A percentile compares a stretch with the other conserved stretches of the same genome.
Evolutionary conservation across 2,113 vertebrate genomes (phyloP).

Genomic region (Taurulus bubalis): DNA sequence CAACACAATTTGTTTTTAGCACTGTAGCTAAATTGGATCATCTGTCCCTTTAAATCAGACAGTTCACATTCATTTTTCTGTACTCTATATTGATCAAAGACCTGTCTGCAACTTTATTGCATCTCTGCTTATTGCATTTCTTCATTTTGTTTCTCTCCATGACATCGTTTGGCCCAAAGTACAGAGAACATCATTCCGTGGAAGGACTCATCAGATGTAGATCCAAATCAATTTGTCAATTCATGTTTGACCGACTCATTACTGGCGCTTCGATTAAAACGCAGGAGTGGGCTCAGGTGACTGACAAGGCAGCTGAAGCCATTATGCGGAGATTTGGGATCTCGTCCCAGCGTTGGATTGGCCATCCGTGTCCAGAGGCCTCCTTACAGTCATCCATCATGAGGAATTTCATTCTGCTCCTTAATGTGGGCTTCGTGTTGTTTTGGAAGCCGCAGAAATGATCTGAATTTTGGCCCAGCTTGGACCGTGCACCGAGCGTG

Average conservation of each 20-base stretch:
- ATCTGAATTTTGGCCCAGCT: conserved; percentile 66
- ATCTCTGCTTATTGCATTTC: conserved; percentile 71
- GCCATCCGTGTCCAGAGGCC: conserved; percentile 63
- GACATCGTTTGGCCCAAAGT: conserved; percentile 55
- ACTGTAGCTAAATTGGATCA: conserved; percentile 32
- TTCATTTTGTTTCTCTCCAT: conserved; percentile 57
- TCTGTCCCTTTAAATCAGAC: conserved; percentile 43
- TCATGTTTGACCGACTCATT: conserved; percentile 74
- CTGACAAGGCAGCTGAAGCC: conserved; percentile 81
- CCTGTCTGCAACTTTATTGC: conserved; percentile 49
- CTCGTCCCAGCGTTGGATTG: conserved; percentile 62
- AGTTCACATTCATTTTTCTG: conserved; percentile 45
- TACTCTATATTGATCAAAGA: conserved; percentile 62
- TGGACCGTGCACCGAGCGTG: conserved; percentile 44
- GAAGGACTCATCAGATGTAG: conserved; percentile 72
- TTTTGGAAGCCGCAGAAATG: conserved; percentile 73
- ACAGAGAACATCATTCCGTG: conserved; percentile 45
- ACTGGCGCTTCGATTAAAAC: conserved; percentile 76
- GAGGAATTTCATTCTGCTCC: conserved; percentile 73
- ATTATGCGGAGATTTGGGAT: conserved; percentile 76
- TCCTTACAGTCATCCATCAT: conserved; percentile 80
- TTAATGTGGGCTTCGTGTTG: conserved; percentile 72
- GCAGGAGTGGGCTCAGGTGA: conserved; percentile 71
- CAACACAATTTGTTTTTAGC: not conserved
- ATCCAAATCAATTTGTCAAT: conserved; percentile 84